phyloP scores from a whole-genome alignment of 2,888 invertebrate species.

The Drosophila rellima region DNA sequence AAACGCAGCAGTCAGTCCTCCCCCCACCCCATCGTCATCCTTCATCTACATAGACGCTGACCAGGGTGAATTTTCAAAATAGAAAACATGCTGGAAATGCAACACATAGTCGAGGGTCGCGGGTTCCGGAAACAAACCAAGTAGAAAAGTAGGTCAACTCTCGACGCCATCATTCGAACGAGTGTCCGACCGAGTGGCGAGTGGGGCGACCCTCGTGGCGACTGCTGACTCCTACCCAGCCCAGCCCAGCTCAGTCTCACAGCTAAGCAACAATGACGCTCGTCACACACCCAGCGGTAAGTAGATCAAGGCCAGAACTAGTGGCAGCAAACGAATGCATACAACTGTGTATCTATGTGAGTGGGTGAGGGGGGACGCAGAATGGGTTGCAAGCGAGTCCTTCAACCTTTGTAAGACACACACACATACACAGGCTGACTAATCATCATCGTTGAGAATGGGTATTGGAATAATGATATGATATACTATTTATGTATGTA shows the following conservation, averaged over 20 bases:
- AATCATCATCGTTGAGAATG: not conserved
- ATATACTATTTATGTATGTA: not conserved
- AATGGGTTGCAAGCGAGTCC: slow-evolving; percentile 48
- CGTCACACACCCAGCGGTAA: slow-evolving; percentile 65
- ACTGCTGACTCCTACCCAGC: slow-evolving; percentile 21
- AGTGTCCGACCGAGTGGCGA: slow-evolving; percentile 56
- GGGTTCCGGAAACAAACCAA: slow-evolving; percentile 62
- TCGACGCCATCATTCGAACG: slow-evolving; percentile 57
- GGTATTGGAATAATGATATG: slow-evolving; percentile 1
- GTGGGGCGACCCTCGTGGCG: slow-evolving; percentile 24
- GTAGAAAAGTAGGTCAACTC: slow-evolving; percentile 72
- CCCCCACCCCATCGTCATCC: not conserved
- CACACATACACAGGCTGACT: not conserved
- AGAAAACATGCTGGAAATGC: slow-evolving; percentile 61
- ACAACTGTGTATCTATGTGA: slow-evolving; percentile 17
- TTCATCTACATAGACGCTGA: slow-evolving; percentile 29
- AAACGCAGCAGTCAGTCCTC: slow-evolving; percentile 14
- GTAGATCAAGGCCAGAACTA: slow-evolving; percentile 77
- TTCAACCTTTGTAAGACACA: slow-evolving; percentile 60
- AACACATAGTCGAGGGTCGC: slow-evolving; percentile 52
- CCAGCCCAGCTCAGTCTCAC: slow-evolving; percentile 2
- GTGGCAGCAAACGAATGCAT: slow-evolving; percentile 54
- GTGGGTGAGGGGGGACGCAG: slow-evolving; percentile 3
- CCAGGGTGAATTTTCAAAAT: slow-evolving; percentile 47
- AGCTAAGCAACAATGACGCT: slow-evolving; percentile 71